A percentile compares a stretch with the other conserved stretches of the same genome.
phyloP scores from a whole-genome alignment of 2,113 vertebrate species.

The Arvicanthis niloticus region DNA sequence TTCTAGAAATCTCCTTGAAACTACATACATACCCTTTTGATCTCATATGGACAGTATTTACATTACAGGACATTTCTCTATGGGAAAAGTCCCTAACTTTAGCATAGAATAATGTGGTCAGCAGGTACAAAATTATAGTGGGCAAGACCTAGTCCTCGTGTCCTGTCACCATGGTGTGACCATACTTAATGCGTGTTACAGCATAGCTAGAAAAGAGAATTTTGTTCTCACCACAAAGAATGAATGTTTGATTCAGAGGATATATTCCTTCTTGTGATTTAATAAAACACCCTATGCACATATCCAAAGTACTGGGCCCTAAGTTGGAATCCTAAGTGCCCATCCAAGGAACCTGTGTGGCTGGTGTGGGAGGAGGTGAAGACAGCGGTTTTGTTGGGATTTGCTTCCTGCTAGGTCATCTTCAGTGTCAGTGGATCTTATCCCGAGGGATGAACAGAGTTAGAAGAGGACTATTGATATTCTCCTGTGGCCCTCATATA shows the following conservation, averaged over 20 bases:
- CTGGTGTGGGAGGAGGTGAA: not conserved
- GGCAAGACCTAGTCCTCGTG: not conserved
- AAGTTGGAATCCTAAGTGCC: not conserved
- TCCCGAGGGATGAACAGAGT: not conserved
- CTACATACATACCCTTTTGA: not conserved
- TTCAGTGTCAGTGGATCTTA: not conserved
- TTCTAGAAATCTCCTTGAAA: not conserved
- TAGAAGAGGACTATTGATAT: not conserved
- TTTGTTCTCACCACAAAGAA: not conserved
- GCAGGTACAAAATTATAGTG: not conserved
- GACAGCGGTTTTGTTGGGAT: not conserved
- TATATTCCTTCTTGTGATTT: not conserved
- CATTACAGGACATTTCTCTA: not conserved
- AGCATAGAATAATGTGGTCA: not conserved
- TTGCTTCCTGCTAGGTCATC: not conserved
- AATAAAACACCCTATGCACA: not conserved
- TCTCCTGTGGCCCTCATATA: not conserved
- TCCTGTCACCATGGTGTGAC: not conserved
- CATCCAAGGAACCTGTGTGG: not conserved
- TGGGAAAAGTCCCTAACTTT: not conserved
- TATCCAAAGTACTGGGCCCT: not conserved
- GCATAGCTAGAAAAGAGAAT: not conserved
- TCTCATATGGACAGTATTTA: conserved; percentile 10
- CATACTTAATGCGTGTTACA: not conserved
- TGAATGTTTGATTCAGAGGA: not conserved